These are phyloP conservation scores for Channa maculata DNA, from an alignment of 2,113 vertebrate species.

Conservation along the genomic window DNA sequence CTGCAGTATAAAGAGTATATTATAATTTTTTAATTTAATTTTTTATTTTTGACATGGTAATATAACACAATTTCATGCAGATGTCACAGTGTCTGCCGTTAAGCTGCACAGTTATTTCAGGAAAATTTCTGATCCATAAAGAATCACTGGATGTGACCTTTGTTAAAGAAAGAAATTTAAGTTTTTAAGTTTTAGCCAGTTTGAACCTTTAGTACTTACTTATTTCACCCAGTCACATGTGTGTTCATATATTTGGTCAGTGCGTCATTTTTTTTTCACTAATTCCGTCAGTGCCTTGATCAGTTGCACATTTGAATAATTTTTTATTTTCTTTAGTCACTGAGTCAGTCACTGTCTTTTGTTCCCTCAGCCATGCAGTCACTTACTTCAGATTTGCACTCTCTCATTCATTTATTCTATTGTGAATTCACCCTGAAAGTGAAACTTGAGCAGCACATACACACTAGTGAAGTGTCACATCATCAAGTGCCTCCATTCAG, in stretches of 20 bases:
- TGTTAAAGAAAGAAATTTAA: neutral
- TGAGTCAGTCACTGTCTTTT: neutral
- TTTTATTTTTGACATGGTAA: neutral
- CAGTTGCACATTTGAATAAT: too few relatives aligned
- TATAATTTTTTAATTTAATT: too few relatives aligned
- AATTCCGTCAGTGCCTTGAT: too few relatives aligned
- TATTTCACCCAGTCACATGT: too few relatives aligned
- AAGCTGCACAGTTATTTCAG: neutral
- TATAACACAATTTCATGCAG: neutral
- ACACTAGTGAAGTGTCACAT: too few relatives aligned
- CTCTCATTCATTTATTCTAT: neutral
- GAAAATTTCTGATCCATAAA: constrained; percentile 4
- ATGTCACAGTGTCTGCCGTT: too few relatives aligned
- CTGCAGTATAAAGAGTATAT: too few relatives aligned
- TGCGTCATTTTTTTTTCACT: too few relatives aligned
- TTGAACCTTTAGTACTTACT: neutral
- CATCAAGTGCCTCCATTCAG: too few relatives aligned
- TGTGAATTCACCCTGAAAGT: too few relatives aligned
- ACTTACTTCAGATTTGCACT: neutral
- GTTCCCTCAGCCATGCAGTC: neutral
- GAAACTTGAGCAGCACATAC: too few relatives aligned
- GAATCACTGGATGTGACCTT: neutral
- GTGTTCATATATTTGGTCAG: too few relatives aligned
- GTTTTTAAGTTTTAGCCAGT: neutral
- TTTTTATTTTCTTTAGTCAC: neutral